Evolutionary conservation across 1,140 invertebrate species (phyloP).

Genomic region (Bacillus rossius): DNA sequence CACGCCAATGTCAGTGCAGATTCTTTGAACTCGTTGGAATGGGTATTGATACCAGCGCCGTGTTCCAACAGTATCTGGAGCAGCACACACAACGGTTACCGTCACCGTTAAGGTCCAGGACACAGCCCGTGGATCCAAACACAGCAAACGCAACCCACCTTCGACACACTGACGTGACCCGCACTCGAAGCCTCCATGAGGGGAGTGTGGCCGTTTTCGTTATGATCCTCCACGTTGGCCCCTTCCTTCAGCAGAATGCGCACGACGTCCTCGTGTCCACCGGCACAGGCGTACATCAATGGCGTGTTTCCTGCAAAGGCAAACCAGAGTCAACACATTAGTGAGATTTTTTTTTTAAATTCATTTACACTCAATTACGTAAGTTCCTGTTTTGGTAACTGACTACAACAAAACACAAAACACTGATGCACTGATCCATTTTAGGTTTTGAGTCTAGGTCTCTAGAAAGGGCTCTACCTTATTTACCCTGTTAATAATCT

Average conservation of each 20-base stretch:
- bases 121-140: no score
- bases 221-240: conserved; percentile 96
- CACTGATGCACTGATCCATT: no score
- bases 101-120: no score
- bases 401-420: no score
- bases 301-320: conserved; percentile 84
- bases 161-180: conserved; percentile 92
- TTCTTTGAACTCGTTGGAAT: conserved; percentile 98
- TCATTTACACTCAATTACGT: no score
- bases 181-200: conserved; percentile 98
- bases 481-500: no score
- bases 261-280: conserved; percentile 92
- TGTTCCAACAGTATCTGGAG: conserved; percentile 74
- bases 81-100: conserved; percentile 6
- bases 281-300: conserved; percentile 96
- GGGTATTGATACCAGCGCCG: conserved; percentile 96
- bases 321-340: no score
- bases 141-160: no score
- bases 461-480: no score
- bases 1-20: conserved; percentile 93
- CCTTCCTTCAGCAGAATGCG: conserved; percentile 80
- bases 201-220: conserved; percentile 98
- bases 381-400: background rate
- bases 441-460: no score
- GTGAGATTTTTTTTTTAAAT: no score